Base-by-base conservation (phyloP, 2,797 vertebrate genomes). In the Thamnophis elegans region DNA sequence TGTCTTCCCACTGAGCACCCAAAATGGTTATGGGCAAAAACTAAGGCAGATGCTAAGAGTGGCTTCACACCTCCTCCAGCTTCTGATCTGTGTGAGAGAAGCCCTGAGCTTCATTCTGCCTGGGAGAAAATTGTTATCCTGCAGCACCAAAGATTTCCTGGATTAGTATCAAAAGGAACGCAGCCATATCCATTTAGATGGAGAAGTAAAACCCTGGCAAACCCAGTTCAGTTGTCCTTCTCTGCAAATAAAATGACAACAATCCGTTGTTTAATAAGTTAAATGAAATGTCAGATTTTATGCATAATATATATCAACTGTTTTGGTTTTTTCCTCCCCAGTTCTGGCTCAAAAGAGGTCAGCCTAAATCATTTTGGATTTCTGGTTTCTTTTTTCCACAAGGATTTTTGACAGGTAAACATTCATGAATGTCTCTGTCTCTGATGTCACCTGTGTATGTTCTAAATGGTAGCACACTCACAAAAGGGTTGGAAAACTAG, bases 321-420 rank as follows among this genome's bases (percentile, higher is more conserved):
- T 13, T 89, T 6, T 60, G 47, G 47, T 4, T 28, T 73, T 2
- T 65, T 88, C 28, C 62, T 93, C 62, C 93, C 51, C 90, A 98
- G 97, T 94, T 89, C 68, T 98, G 98, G 98, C 98, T 98, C 94
- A 97, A 92, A 94, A 96, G 91, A 90, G 98, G 98, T 91, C 97
- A 96, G 91, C 98, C 98, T 53, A 98, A 97, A 95, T 98, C 97
- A 89, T 98, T 98, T 94, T 98, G 98, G 98, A 98, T 98, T 94
- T 98, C 97, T 0, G 97, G 96, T 92, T 98, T 99, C 95, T 98
- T 98, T 97, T 98, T 98, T 86, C 98, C 98, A 93, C 97, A 98
- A 97, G 98, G 98, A 95, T 98, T 99, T 97, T 97, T 99, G 22
- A 98, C 98, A 95, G 98, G 98, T 98, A 97, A 94, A 56, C 55